A percentile compares a stretch with the other conserved stretches of the same genome.
Evolutionary conservation across 2,888 invertebrate species (phyloP).

Genomic region (Norana najaformis): DNA sequence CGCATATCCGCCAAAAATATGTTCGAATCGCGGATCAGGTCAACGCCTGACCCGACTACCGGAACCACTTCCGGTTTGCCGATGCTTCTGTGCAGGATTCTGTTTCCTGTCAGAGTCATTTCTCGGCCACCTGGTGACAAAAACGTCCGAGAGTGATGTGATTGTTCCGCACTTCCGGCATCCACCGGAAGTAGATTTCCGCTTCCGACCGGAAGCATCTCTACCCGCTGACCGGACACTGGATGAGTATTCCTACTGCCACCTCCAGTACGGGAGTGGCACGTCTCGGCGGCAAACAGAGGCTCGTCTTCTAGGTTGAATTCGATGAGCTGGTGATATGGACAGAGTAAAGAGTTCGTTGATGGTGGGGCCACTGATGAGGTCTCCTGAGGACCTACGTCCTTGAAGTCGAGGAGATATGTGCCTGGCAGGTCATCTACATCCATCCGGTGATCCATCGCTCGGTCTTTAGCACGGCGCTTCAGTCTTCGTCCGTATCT

Average conservation of each 20-base stretch:
- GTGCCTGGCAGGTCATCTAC: not conserved
- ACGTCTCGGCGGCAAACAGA: not conserved
- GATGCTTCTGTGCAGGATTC: not conserved
- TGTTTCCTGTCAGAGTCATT: not conserved
- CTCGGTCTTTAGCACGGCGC: not conserved
- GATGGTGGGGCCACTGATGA: not conserved
- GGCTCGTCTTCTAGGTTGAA: not conserved
- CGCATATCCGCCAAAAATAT: slow-evolving; percentile 9
- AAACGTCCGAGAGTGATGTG: not conserved
- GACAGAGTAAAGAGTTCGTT: not conserved
- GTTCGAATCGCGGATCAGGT: slow-evolving; percentile 24
- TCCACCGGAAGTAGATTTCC: not conserved
- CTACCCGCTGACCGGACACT: not conserved
- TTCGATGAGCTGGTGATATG: slow-evolving; percentile 7
- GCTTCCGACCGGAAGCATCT: not conserved
- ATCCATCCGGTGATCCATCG: not conserved
- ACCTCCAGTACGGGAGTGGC: not conserved
- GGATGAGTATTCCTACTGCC: not conserved
- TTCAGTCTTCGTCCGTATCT: not conserved
- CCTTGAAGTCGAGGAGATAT: slow-evolving; percentile 17
- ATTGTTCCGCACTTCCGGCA: not conserved
- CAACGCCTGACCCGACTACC: not conserved
- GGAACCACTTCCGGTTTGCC: not conserved
- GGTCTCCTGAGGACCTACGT: not conserved
- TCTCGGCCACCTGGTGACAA: not conserved